Conservation (phyloP, 2,888 invertebrate genomes). For the Eristalinus aeneus region DNA sequence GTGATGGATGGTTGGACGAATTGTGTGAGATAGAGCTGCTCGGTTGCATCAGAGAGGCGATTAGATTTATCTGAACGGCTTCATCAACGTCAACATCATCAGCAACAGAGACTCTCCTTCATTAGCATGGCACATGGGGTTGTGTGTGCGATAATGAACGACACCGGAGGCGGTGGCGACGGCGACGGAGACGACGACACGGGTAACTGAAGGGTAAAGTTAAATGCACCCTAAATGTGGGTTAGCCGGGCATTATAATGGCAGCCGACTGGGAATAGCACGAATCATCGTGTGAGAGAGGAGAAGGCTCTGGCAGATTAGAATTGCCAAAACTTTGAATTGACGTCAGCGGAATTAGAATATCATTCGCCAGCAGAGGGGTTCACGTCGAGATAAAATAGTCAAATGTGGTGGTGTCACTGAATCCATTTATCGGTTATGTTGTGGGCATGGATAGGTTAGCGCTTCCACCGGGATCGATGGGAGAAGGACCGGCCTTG, state of each 20-base stretch:
- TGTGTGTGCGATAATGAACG: neutral
- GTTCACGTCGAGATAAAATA: conserved; percentile 1
- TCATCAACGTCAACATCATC: conserved; percentile 48
- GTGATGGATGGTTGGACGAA: conserved; percentile 56
- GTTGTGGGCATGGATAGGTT: neutral
- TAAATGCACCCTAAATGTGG: conserved; percentile 64
- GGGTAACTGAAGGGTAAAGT: conserved; percentile 52
- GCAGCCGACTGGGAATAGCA: conserved; percentile 47
- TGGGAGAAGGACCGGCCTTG: neutral
- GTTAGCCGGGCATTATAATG: conserved; percentile 43
- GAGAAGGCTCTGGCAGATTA: conserved; percentile 23
- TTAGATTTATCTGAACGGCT: conserved; percentile 55
- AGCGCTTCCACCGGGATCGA: neutral
- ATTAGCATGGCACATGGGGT: conserved; percentile 32
- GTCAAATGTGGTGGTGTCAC: conserved; percentile 24
- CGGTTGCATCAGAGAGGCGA: conserved; percentile 53
- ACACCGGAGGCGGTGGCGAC: too few species aligned
- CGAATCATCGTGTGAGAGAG: neutral
- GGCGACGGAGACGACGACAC: too few species aligned
- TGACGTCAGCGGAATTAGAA: conserved; percentile 49
- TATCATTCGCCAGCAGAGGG: neutral
- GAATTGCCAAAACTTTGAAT: conserved; percentile 46
- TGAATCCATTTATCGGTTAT: conserved; percentile 32
- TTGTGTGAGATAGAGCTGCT: conserved; percentile 40
- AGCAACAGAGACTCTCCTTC: conserved; percentile 29